Conservation (phyloP, 1,140 invertebrate genomes). For the Berghia stephanieae region DNA sequence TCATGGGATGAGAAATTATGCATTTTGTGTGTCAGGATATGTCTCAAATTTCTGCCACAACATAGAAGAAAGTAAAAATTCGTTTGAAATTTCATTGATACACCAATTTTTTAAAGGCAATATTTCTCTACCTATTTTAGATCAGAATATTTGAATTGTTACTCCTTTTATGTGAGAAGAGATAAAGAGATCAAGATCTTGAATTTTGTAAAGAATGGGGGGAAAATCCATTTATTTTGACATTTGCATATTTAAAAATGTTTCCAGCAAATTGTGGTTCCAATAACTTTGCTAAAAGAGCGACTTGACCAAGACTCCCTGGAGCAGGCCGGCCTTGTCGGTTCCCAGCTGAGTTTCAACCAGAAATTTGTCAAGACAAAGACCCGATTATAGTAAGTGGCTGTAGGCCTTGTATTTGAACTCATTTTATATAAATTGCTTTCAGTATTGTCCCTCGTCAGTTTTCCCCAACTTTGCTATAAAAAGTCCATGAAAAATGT, state of each 20-base stretch:
- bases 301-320: conserved; percentile 91
- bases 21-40: too few relatives aligned
- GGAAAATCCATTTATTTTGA: neutral
- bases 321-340: conserved; percentile 90
- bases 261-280: conserved; percentile 73
- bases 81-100: too few relatives aligned
- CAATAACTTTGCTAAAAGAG: conserved; percentile 89
- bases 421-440: neutral
- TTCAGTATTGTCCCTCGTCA: neutral
- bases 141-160: neutral
- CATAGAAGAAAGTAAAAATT: too few relatives aligned
- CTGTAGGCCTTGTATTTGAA: too few relatives aligned
- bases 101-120: neutral
- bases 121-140: neutral
- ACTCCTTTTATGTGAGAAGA: neutral
- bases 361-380: conserved; percentile 98
- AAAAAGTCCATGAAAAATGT: neutral
- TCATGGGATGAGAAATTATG: too few relatives aligned
- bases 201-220: neutral
- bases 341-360: conserved; percentile 87
- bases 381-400: conserved; percentile 95
- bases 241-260: neutral
- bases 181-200: too few relatives aligned
- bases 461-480: neutral
- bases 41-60: too few relatives aligned